A percentile compares a stretch with the other conserved stretches of the same genome.
Conservation (phyloP, 2,113 vertebrate species). For the Microcebus lehilahytsara region DNA sequence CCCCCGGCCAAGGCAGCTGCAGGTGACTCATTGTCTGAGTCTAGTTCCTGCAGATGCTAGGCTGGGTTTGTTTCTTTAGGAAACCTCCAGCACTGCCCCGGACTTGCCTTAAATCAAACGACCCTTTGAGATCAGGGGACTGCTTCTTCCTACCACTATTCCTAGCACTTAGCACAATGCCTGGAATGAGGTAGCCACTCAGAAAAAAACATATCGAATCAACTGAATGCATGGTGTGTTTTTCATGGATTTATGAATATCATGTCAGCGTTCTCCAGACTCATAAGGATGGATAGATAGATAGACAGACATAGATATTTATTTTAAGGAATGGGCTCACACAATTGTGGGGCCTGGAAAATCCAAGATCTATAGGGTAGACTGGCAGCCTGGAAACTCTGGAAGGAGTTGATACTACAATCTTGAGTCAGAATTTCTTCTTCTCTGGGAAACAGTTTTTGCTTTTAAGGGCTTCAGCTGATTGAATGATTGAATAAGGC, state of each 20-base stretch:
- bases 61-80: conserved; percentile 13
- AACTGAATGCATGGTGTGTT: neutral
- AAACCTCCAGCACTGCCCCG: neutral
- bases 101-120: neutral
- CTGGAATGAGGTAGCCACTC: neutral
- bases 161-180: neutral
- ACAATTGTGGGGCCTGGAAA: neutral
- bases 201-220: neutral
- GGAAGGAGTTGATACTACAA: neutral
- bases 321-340: neutral
- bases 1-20: neutral
- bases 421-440: neutral
- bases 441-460: neutral
- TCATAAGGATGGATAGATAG: neutral
- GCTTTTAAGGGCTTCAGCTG: neutral
- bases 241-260: neutral
- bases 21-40: conserved; percentile 50
- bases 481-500: neutral
- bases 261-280: neutral
- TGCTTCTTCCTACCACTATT: neutral
- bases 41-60: conserved; percentile 23
- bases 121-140: neutral
- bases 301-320: neutral
- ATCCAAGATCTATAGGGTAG: neutral
- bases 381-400: neutral